Base-by-base conservation (phyloP, 92 coral and sea anemone genomes). In the Parazoanthus swiftii region DNA sequence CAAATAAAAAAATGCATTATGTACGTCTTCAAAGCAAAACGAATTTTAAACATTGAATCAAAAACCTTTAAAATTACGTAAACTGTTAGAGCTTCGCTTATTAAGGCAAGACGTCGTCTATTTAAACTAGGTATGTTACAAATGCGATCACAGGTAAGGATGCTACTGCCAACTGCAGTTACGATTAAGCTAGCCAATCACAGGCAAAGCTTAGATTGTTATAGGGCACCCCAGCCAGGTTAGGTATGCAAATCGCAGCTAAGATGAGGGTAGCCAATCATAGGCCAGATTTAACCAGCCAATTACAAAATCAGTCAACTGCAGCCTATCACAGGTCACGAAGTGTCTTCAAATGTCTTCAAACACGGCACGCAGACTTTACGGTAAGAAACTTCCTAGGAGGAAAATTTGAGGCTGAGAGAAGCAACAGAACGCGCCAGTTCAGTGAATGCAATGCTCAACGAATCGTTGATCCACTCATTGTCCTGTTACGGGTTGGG, bases 401-500 rank as follows among this genome's bases (percentile, higher is more conserved):
- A 42, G 11, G 48, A 76, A 46, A 20, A 39, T 1, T 38, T 76
- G 46, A 39, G 26, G 80, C 29, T 10, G 15, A 21, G 29, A 18
- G 51, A 0, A 16, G 25, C 23, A 38, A 11, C 44, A 37, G 23
- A 13, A 33, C 79, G 44, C n/a, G 66, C 70, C 70, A 63, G 70
- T 26, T 37, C 80, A 39, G 4, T 39, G 42, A 74, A 16, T 16
- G 78, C 48, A 74, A 39, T 35, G 2, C 13, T 11, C 23, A 18
- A 74, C 4, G 59, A 54, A 54, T 54, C 77, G 14, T 43, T 7
- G 42, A 39, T 76, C 46, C 16, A 39, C 80, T 38, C 46, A 76
- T 23, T 76, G 46, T 76, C 26, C 80, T 76, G 80, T n/a, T 20
- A 71, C n/a, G 18, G 93, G 89, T 66, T 88, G 89, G 29, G 85